Evolutionary conservation across 2,888 invertebrate genomes (phyloP).

Genomic region (Dugesia japonica): DNA sequence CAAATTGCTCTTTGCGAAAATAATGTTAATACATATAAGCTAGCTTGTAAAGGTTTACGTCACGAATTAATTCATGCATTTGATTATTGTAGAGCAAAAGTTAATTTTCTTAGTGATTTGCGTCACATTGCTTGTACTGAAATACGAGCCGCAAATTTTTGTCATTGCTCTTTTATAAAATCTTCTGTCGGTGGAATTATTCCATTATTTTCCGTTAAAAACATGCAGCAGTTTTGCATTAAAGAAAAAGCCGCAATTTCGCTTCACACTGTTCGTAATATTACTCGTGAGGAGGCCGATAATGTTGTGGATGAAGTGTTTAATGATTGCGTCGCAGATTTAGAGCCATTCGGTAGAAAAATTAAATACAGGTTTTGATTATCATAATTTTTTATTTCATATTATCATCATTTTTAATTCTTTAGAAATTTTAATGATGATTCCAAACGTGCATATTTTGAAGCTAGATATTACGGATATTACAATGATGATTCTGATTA

Average conservation of each 20-base stretch:
- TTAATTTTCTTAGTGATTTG: slow-evolving; percentile 66
- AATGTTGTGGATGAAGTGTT: slow-evolving; percentile 71
- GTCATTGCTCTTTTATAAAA: slow-evolving; percentile 72
- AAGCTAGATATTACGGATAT: slow-evolving; percentile 23
- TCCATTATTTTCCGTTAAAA: slow-evolving; percentile 57
- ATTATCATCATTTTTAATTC: too few relatives aligned
- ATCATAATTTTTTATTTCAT: too few relatives aligned
- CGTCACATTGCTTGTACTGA: slow-evolving; percentile 86
- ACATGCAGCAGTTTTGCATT: slow-evolving; percentile 70
- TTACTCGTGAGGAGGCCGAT: slow-evolving; percentile 58
- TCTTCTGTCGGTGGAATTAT: slow-evolving; percentile 65
- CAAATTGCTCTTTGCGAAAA: slow-evolving; percentile 80
- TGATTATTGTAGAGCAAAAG: slow-evolving; percentile 70
- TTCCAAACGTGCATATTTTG: background rate
- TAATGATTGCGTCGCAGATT: slow-evolving; percentile 70
- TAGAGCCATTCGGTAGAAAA: slow-evolving; percentile 67
- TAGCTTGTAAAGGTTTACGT: slow-evolving; percentile 54
- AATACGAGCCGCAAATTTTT: slow-evolving; percentile 66
- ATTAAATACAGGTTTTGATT: slow-evolving; percentile 14
- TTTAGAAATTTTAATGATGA: too few relatives aligned
- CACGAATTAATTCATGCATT: slow-evolving; percentile 94
- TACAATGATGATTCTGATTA: too few relatives aligned
- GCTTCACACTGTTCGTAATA: slow-evolving; percentile 63
- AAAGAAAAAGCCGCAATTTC: slow-evolving; percentile 70
- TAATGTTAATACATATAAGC: slow-evolving; percentile 50